Conservation (phyloP, 1,140 invertebrate species). For the Drosophila biarmipes region DNA sequence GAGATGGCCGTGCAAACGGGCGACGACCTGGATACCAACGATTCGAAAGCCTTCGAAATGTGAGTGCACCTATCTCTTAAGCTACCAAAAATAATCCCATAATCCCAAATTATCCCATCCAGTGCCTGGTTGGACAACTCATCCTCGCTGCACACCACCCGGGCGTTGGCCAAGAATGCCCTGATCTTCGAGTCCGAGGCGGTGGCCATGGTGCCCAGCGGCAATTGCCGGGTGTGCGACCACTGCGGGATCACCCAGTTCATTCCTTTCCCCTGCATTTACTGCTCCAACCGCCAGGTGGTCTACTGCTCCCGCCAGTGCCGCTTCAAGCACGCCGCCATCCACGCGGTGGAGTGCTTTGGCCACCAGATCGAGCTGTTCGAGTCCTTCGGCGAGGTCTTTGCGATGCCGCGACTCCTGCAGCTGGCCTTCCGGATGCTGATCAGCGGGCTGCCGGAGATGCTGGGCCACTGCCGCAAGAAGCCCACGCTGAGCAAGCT, state of each 20-base stretch:
- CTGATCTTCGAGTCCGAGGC: constrained; percentile 64
- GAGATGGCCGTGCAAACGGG: constrained; percentile 70
- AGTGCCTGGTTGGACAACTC: constrained; percentile 65
- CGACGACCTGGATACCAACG: constrained; percentile 58
- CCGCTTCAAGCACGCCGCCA: constrained; percentile 63
- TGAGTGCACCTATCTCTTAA: constrained; percentile 12
- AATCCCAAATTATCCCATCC: not conserved
- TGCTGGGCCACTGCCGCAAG: constrained; percentile 63
- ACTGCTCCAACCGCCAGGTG: constrained; percentile 69
- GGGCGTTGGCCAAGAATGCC: constrained; percentile 52
- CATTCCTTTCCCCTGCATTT: constrained; percentile 70
- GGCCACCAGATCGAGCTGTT: constrained; percentile 70
- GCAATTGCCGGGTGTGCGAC: constrained; percentile 63
- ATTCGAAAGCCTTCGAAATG: constrained; percentile 65
- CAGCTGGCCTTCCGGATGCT: constrained; percentile 65
- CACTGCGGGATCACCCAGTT: constrained; percentile 66
- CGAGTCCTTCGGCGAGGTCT: constrained; percentile 59
- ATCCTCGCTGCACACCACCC: constrained; percentile 54
- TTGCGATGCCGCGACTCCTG: constrained; percentile 60
- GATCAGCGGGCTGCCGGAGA: constrained; percentile 61
- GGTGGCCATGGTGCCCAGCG: constrained; percentile 63
- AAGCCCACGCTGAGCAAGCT: constrained; percentile 66
- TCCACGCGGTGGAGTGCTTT: constrained; percentile 64
- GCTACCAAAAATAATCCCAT: not conserved
- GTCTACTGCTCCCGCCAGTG: constrained; percentile 69